Evolutionary conservation across 2,113 vertebrate species (phyloP), one percentile per base, ranked within the genome.

Genomic region (Brevimyrus niger): DNA sequence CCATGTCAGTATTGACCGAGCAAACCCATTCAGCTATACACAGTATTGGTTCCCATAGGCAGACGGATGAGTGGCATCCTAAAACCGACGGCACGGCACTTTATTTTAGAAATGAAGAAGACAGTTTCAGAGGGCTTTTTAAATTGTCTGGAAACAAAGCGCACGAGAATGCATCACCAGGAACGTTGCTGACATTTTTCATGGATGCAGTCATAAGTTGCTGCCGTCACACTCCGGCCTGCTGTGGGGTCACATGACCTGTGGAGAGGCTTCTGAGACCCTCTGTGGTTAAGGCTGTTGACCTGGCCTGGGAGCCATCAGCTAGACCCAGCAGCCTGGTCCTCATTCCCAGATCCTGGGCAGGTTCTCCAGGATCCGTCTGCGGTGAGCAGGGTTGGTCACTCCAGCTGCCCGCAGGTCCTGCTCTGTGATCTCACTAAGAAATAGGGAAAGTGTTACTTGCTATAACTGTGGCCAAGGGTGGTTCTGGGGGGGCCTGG

Each of bases 401-500:
- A 95, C 92, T 50, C 94, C 92, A 0, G 96, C 92, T 2, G 93
- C 95, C 2, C 82, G 89, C 46, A 95, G 91, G 82, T 96, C 95
- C 85, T 95, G 95, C 86, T 97, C 96, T 10, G 96, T 96, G 90
- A 97, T 95, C 44, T 94, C 95, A 88, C 96, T 97, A 92, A 83
- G 83, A 46, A 47, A 86, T 8, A 73, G 6, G 15, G 83, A 27
- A 84, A 58, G 88, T 50, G 6, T 19, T 11, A 44, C 55, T 19
- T 3, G 8, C 2, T 42, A 13, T 1, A 84, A 15, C 85, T 35
- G n/a, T n/a, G 53, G 53, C 53, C 53, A 55, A 19, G 19, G 53
- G 5, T 55, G 53, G 53, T 55, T 55, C 53, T 55, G 53, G 53
- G 53, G 17, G 53, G 53, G 53, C 0, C 19, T 55, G 53, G 19